phyloP scores from a whole-genome alignment of 2,797 vertebrate species.

The Eulemur coronatus region DNA sequence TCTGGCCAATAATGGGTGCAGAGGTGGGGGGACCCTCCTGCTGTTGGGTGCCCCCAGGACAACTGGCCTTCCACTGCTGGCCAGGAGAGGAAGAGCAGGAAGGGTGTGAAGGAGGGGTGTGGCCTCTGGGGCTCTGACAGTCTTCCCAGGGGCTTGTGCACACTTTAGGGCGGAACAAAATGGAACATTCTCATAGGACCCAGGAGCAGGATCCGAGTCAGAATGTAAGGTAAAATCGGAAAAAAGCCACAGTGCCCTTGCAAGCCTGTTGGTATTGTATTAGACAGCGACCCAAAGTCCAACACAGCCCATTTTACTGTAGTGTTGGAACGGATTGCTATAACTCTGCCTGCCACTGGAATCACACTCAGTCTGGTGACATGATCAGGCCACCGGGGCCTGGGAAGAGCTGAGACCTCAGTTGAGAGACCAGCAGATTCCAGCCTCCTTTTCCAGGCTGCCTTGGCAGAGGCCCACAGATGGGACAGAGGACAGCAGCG shows the following conservation, averaged over 20 bases:
- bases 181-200: not conserved
- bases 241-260: not conserved
- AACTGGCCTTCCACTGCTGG: not conserved
- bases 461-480: not conserved
- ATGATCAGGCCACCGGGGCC: not conserved
- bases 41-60: not conserved
- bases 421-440: not conserved
- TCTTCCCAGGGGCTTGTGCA: not conserved
- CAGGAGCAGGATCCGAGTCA: fast-evolving
- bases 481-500: not conserved
- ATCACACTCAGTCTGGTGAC: not conserved
- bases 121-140: not conserved
- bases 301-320: fast-evolving
- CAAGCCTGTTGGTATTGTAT: not conserved
- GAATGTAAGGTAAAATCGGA: not conserved
- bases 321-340: not conserved
- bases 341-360: not conserved
- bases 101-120: not conserved
- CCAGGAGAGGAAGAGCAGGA: not conserved
- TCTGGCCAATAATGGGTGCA: not conserved
- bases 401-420: not conserved
- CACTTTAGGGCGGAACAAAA: not conserved
- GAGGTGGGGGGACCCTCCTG: not conserved
- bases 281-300: not conserved
- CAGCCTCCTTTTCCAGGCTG: not conserved